Base-by-base conservation (phyloP, 2,888 invertebrate species). In the Pocota personata region DNA sequence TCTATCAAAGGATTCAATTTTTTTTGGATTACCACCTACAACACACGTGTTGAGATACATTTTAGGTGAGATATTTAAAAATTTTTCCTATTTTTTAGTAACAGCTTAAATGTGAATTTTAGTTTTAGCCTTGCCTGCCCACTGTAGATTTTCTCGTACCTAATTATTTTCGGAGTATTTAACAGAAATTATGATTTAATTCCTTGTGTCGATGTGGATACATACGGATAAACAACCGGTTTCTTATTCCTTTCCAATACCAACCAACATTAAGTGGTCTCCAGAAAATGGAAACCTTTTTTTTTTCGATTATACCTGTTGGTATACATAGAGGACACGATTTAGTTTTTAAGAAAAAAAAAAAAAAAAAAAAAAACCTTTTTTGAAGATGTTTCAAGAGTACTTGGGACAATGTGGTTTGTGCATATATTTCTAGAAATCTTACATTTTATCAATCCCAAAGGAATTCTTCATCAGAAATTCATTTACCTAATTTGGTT, bases 121-220 rank as follows among this genome's bases (percentile, higher is more conserved):
- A n/a, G 14, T 14, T 8, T 35, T 10, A 3, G 5, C 3, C 10
- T n/a, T 30, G 12, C 35, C 4, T 5, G 1, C n/a, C n/a, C 2
- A 32, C 19, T 64, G 62, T 64, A 55, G 10, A 43, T 52, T 40
- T 52, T 52, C 52, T n/a, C 24, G 24, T 24, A 3, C 16, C 16
- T 72, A 58, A 66, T 52, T 60, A 40, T 72, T 78, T 79, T 75
- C 69, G 62, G 46, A 52, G 46, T 69, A 69, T 58, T 64, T 24
- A 43, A 67, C 19, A 67, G 57, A 62, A 79, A 69, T 75, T 69
- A 69, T 79, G 83, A 79, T 79, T 84, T 62, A 69, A 83, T 67
- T 78, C 66, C 64, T 73, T n/a, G 58, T 48, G 48, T 69, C 30
- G 67, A 52, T 72, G 40, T 21, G 60, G 55, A 43, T 55, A 60